These are phyloP conservation scores for Psephotus haematonotus DNA, from an alignment of 2,113 vertebrate species.

Conservation along the genomic window DNA sequence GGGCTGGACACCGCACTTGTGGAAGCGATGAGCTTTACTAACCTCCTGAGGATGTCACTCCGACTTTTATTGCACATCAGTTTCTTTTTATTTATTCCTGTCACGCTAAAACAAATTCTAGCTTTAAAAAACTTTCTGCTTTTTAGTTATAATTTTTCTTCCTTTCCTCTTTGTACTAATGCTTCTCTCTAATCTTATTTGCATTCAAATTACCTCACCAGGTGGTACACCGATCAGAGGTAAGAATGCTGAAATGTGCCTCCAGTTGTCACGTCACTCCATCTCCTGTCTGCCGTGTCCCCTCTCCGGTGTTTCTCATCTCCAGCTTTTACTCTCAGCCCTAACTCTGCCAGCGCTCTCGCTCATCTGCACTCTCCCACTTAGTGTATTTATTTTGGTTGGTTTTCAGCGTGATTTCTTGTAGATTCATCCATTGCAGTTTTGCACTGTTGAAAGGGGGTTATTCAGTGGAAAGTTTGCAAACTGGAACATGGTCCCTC, in stretches of 20 bases:
- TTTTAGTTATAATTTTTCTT: slow-evolving; percentile 79
- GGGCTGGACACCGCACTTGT: slow-evolving; percentile 34
- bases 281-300: slow-evolving; percentile 76
- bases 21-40: slow-evolving; percentile 56
- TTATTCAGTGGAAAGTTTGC: slow-evolving; percentile 60
- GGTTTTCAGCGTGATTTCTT: slow-evolving; percentile 62
- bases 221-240: slow-evolving; percentile 99
- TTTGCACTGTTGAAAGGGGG: slow-evolving; percentile 65
- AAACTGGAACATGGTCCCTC: background rate
- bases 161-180: slow-evolving; percentile 89
- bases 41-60: slow-evolving; percentile 59
- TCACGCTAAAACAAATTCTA: slow-evolving; percentile 70
- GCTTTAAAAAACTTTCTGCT: slow-evolving; percentile 71
- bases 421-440: slow-evolving; percentile 76
- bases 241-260: slow-evolving; percentile 94
- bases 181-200: slow-evolving; percentile 98
- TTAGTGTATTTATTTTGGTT: slow-evolving; percentile 64
- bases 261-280: slow-evolving; percentile 79
- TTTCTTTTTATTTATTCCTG: slow-evolving; percentile 69
- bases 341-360: slow-evolving; percentile 61
- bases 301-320: slow-evolving; percentile 77
- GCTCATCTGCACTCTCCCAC: slow-evolving; percentile 62
- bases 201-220: slow-evolving; percentile 99
- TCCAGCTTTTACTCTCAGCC: slow-evolving; percentile 73
- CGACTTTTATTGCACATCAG: slow-evolving; percentile 69